Evolutionary conservation across 2,797 vertebrate genomes (phyloP).

Genomic region (Poecilia picta): DNA sequence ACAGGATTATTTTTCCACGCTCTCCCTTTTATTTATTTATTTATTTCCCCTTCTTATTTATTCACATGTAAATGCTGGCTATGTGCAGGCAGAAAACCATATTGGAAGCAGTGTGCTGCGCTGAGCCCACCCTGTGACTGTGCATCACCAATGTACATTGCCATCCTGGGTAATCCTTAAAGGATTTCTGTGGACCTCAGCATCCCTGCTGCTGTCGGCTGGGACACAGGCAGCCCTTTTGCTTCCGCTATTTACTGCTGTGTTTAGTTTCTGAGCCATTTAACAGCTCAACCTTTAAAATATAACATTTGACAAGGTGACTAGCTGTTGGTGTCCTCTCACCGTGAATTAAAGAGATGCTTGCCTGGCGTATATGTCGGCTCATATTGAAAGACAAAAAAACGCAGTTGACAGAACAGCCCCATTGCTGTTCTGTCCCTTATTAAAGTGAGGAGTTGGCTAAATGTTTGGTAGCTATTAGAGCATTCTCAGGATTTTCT

Average conservation of each 20-base stretch:
- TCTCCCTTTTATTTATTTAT: constrained; percentile 80
- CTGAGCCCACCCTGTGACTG: constrained; percentile 57
- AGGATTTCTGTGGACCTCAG: constrained; percentile 54
- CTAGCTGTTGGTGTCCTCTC: constrained; percentile 45
- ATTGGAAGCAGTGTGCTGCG: constrained; percentile 43
- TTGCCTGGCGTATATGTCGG: constrained; percentile 26
- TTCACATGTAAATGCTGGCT: constrained; percentile 75
- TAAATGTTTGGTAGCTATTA: constrained; percentile 50
- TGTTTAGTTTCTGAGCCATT: constrained; percentile 36
- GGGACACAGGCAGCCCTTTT: constrained; percentile 20
- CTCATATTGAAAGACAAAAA: constrained; percentile 28
- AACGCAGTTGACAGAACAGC: constrained; percentile 25
- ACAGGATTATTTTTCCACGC: constrained; percentile 79
- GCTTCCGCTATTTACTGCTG: constrained; percentile 12
- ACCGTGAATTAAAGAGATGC: constrained; percentile 6
- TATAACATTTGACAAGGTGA: constrained; percentile 44
- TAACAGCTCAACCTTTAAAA: constrained; percentile 49
- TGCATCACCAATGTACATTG: constrained; percentile 50
- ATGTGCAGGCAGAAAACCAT: constrained; percentile 56
- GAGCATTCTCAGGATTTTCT: constrained; percentile 44
- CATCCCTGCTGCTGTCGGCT: constrained; percentile 31
- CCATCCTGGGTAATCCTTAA: constrained; percentile 55
- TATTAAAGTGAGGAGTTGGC: constrained; percentile 47
- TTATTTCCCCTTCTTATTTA: constrained; percentile 69
- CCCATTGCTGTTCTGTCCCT: constrained; percentile 35